These are phyloP conservation scores for Eudyptes chrysolophus DNA, from an alignment of 2,113 vertebrate species.

Conservation along the genomic window DNA sequence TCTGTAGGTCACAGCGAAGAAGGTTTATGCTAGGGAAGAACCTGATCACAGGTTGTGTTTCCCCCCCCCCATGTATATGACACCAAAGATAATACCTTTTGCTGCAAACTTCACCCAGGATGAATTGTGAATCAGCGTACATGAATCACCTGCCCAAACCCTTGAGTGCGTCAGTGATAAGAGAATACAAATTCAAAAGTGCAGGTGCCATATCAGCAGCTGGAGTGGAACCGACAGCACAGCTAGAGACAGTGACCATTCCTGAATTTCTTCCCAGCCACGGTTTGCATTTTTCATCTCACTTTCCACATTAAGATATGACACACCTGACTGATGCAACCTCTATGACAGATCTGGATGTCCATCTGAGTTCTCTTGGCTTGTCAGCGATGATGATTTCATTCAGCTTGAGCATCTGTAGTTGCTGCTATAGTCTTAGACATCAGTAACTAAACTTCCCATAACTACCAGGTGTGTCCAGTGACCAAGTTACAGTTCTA, in stretches of 20 bases:
- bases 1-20: background rate
- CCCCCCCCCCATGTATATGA: fast-evolving
- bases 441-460: background rate
- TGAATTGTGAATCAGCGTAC: background rate
- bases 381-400: background rate
- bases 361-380: background rate
- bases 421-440: background rate
- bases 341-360: background rate
- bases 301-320: background rate
- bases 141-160: constrained; percentile 32
- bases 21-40: background rate
- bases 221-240: background rate
- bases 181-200: background rate
- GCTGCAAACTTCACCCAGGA: background rate
- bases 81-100: background rate
- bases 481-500: background rate
- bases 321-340: background rate
- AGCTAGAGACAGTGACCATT: background rate
- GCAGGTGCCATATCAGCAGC: background rate
- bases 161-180: background rate
- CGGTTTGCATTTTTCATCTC: fast-evolving
- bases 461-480: background rate
- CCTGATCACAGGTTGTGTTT: fast-evolving
- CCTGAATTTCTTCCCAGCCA: background rate
- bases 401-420: background rate